A percentile compares a stretch with the other conserved stretches of the same genome.
phyloP scores from a whole-genome alignment of 2,888 invertebrate species.

The Schizotus pectinicornis region DNA sequence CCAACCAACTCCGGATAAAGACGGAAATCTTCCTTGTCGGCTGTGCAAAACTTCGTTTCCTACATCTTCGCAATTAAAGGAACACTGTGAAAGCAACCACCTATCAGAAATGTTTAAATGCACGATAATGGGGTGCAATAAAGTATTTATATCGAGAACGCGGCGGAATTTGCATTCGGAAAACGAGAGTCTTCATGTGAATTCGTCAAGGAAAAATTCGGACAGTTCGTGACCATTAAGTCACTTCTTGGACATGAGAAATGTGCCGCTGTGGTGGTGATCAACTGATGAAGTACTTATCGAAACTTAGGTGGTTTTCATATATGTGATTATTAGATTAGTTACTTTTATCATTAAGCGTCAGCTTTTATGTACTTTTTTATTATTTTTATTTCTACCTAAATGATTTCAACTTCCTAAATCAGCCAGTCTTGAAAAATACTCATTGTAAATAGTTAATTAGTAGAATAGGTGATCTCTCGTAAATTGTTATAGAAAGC shows the following conservation, averaged over 20 bases:
- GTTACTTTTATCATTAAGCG: constrained; percentile 52
- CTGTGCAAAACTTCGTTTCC: constrained; percentile 71
- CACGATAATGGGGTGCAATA: constrained; percentile 77
- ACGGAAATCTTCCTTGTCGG: constrained; percentile 72
- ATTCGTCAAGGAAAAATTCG: constrained; percentile 54
- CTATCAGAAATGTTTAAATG: constrained; percentile 74
- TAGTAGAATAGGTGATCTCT: constrained; percentile 53
- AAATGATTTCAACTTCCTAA: constrained; percentile 25
- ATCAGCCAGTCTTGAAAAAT: constrained; percentile 54
- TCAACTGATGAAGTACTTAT: constrained; percentile 44
- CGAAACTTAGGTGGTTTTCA: constrained; percentile 44
- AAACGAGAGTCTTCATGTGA: constrained; percentile 64
- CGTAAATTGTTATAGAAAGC: constrained; percentile 52
- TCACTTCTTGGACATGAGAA: constrained; percentile 51
- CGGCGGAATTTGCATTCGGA: constrained; percentile 80
- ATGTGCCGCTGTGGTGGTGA: constrained; percentile 59
- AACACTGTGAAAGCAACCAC: constrained; percentile 76
- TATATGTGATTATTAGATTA: constrained; percentile 56
- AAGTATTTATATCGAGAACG: constrained; percentile 79
- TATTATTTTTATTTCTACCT: constrained; percentile 39
- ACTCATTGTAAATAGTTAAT: constrained; percentile 54
- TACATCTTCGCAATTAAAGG: constrained; percentile 68
- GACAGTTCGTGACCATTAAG: constrained; percentile 57
- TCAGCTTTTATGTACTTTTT: constrained; percentile 52
- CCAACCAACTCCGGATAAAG: constrained; percentile 68